These are phyloP conservation scores for Labeo catla DNA, from an alignment of 2,113 vertebrate genomes.

Conservation along the genomic window DNA sequence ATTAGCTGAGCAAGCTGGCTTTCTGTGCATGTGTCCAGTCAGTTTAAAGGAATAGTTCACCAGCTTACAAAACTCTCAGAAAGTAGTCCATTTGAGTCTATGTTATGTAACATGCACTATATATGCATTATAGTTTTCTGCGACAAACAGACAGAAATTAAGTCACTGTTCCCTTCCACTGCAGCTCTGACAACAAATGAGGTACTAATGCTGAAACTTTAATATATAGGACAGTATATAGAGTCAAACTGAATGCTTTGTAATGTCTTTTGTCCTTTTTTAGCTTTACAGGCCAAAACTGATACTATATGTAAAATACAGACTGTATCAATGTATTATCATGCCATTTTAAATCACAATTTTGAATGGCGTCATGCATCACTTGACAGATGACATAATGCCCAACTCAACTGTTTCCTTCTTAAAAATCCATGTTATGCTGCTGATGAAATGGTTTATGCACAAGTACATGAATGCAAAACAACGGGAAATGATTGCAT, in stretches of 20 bases:
- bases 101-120: background rate
- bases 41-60: background rate
- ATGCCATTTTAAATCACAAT: too few species aligned
- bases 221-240: background rate
- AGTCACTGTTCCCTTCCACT: background rate
- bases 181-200: background rate
- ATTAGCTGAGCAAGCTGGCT: conserved; percentile 6
- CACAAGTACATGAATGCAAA: background rate
- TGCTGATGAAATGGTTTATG: background rate
- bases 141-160: background rate
- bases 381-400: background rate
- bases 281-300: background rate
- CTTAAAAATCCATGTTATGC: background rate
- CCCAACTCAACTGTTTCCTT: background rate
- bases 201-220: too few species aligned
- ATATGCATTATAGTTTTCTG: background rate
- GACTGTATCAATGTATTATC: too few species aligned
- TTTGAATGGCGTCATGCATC: background rate
- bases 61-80: background rate
- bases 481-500: background rate
- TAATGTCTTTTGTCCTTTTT: background rate
- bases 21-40: background rate
- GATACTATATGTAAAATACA: background rate
- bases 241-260: background rate
- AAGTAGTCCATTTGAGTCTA: background rate